Percentiles rank a stretch among this genome's conserved stretches.
Evolutionary conservation across 2,888 invertebrate genomes (phyloP).

Genomic region (Megamerina dolium): DNA sequence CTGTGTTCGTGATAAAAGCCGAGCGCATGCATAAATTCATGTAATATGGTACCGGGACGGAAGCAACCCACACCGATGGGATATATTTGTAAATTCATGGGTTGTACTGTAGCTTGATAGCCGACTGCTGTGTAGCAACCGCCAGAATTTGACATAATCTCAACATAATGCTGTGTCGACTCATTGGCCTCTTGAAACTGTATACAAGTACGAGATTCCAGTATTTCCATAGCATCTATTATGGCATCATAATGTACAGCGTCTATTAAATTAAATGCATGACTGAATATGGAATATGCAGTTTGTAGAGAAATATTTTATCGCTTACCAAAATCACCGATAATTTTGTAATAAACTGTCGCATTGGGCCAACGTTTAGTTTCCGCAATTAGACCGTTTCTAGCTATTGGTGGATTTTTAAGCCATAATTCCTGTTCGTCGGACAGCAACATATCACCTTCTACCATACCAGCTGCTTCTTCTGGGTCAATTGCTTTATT

Average conservation of each 20-base stretch:
- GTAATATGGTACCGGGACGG: slow-evolving; percentile 56
- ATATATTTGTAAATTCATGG: slow-evolving; percentile 39
- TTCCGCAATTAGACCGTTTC: slow-evolving; percentile 58
- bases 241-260: slow-evolving; percentile 56
- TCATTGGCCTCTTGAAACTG: slow-evolving; percentile 58
- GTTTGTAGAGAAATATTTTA: neutral
- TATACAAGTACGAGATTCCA: slow-evolving; percentile 67
- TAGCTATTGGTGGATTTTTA: slow-evolving; percentile 21
- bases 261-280: slow-evolving; percentile 28
- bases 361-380: slow-evolving; percentile 60
- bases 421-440: slow-evolving; percentile 24
- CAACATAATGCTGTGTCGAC: slow-evolving; percentile 27
- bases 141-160: slow-evolving; percentile 35
- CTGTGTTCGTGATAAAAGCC: slow-evolving; percentile 80
- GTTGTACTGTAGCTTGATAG: slow-evolving; percentile 49
- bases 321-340: slow-evolving; percentile 29
- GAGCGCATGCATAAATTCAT: slow-evolving; percentile 71
- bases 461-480: slow-evolving; percentile 64
- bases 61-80: slow-evolving; percentile 42
- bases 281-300: neutral
- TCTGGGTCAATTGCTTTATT: slow-evolving; percentile 62
- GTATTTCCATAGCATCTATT: slow-evolving; percentile 61
- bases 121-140: slow-evolving; percentile 79
- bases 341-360: slow-evolving; percentile 56
- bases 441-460: slow-evolving; percentile 70